Base-by-base conservation (phyloP, 2,797 vertebrate genomes). In the Cryptoblepharus egeriae region DNA sequence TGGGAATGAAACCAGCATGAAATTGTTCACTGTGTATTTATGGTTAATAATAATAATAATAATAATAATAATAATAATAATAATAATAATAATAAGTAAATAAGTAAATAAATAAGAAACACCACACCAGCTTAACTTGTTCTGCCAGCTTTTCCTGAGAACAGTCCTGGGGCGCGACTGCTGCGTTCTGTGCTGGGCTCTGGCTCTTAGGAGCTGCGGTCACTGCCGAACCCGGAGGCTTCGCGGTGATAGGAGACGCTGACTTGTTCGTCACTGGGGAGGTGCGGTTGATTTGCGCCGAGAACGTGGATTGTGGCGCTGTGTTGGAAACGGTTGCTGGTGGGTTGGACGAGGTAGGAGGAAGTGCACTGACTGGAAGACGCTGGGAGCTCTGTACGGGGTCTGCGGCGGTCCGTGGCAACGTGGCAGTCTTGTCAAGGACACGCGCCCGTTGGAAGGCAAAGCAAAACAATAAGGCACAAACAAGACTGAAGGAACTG, bases 91-190 rank as follows among this genome's bases (percentile, higher is more conserved):
- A n/a, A n/a, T n/a, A n/a, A n/a, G n/a, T n/a, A n/a, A n/a, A n/a
- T n/a, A n/a, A n/a, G n/a, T n/a, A n/a, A n/a, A n/a, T n/a, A n/a
- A n/a, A n/a, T n/a, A n/a, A n/a, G n/a, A n/a, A n/a, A n/a, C n/a
- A 49, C 52, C 96, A 95, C 87, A 99, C 97, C 96, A 97, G 94
- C 92, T 97, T 97, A 77, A 97, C 97, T 94, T 98, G 98, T 90
- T 98, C 97, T 4, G 96, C 95, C 89, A 97, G 95, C 80, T 97
- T 98, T 90, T 98, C 98, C 92, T 98, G 97, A 84, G 96, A 94
- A 81, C 93, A 94, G 72, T 98, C 97, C 91, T 96, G 97, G 0
- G 95, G 90, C 75, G 94, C 74, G 72, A 94, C 97, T 63, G 94
- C 82, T 0, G 90, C 75, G 82, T 89, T 96, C 92, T 97, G 97